Percentiles rank a stretch among this genome's conserved stretches.
Evolutionary conservation across 2,797 vertebrate genomes (phyloP).

Genomic region (Acanthurus leucopareius): DNA sequence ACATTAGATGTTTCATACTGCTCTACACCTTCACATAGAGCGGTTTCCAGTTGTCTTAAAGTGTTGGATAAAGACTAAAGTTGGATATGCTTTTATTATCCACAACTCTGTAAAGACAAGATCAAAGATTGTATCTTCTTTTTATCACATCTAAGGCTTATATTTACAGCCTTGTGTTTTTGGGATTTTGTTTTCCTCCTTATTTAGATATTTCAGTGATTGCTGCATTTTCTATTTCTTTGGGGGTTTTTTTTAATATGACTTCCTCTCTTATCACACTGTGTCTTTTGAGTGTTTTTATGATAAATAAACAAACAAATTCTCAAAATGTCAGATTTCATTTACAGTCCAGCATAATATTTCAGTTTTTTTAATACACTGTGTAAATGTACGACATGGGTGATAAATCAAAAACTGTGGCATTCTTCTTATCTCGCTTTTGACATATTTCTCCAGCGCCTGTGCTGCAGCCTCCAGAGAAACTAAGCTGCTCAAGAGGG

Average conservation of each 20-base stretch:
- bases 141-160: conserved; percentile 8
- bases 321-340: conserved; percentile 47
- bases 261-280: neutral
- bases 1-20: conserved; percentile 11
- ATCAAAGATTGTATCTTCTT: conserved; percentile 21
- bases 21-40: neutral
- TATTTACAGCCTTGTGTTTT: conserved; percentile 19
- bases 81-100: neutral
- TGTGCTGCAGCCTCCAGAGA: conserved; percentile 53
- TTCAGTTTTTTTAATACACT: conserved; percentile 9
- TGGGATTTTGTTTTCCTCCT: conserved; percentile 15
- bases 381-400: conserved; percentile 52
- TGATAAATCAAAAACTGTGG: conserved; percentile 64
- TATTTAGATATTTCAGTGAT: conserved; percentile 10
- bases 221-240: conserved; percentile 18
- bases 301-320: conserved; percentile 6
- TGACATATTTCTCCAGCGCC: conserved; percentile 55
- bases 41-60: neutral
- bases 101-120: conserved; percentile 4
- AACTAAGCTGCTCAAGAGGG: conserved; percentile 57
- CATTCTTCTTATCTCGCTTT: conserved; percentile 59
- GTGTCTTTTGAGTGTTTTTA: conserved; percentile 24
- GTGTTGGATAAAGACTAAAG: neutral
- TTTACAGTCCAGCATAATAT: conserved; percentile 23
- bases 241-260: conserved; percentile 5